Percentiles rank a stretch among this genome's conserved stretches.
These are phyloP conservation scores for Vipera ursinii DNA, from an alignment of 2,797 vertebrate species.

Conservation along the genomic window DNA sequence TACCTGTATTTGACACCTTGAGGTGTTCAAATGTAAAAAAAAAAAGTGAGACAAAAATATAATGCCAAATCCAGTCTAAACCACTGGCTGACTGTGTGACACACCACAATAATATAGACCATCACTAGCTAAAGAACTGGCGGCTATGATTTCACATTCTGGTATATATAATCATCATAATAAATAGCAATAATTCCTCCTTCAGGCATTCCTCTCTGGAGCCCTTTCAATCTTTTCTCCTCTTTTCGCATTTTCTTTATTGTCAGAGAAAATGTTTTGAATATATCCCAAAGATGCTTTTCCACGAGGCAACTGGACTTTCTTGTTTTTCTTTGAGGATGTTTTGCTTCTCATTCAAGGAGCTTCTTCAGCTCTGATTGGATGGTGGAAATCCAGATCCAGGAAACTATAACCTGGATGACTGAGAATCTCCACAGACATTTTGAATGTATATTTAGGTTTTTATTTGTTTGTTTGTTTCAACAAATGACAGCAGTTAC, in stretches of 20 bases:
- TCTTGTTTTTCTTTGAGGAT: too few species aligned
- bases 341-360: too few species aligned
- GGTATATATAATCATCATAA: not conserved
- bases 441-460: not conserved
- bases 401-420: too few species aligned
- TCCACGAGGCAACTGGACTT: too few species aligned
- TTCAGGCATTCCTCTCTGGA: not conserved
- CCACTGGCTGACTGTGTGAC: not conserved
- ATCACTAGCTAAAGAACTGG: not conserved
- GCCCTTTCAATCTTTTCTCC: not conserved
- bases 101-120: not conserved
- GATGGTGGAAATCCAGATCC: too few species aligned
- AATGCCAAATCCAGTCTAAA: not conserved
- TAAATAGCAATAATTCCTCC: not conserved
- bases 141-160: not conserved
- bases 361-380: too few species aligned
- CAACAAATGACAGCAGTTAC: not conserved
- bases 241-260: not conserved
- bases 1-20: not conserved
- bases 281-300: not conserved
- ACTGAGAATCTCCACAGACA: too few species aligned
- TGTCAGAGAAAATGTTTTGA: not conserved
- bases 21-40: not conserved
- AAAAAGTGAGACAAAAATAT: not conserved
- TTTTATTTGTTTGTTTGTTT: not conserved